These are phyloP conservation scores for Equus przewalskii DNA, from an alignment of 2,113 vertebrate genomes.

Conservation along the genomic window DNA sequence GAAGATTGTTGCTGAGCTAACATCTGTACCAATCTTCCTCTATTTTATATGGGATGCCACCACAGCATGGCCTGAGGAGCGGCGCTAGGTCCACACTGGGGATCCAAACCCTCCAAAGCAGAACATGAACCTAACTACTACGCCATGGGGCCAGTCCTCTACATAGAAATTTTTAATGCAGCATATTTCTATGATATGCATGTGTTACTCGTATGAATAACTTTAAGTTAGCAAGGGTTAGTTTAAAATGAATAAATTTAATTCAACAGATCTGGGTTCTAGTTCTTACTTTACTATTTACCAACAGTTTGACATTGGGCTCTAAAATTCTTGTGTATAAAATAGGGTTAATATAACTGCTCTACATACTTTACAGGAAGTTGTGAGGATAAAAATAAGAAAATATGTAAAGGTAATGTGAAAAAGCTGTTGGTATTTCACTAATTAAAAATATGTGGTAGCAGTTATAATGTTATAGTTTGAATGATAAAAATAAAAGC, in stretches of 20 bases:
- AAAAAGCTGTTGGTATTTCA: background rate
- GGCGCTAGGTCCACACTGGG: too few species aligned
- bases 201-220: background rate
- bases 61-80: too few species aligned
- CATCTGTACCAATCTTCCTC: too few species aligned
- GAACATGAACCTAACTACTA: too few species aligned
- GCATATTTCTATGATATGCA: background rate
- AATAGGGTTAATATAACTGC: background rate
- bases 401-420: background rate
- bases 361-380: background rate
- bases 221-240: background rate
- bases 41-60: too few species aligned
- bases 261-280: background rate
- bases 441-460: background rate
- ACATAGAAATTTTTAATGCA: background rate
- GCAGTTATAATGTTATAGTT: background rate
- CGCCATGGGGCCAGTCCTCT: too few species aligned
- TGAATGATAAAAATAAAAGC: slow-evolving; percentile 5
- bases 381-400: background rate
- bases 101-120: too few species aligned
- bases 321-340: background rate
- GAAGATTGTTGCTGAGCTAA: too few species aligned
- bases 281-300: background rate
- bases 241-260: slow-evolving; percentile 7
- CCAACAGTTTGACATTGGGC: background rate